Percentiles rank a stretch among this genome's conserved stretches.
Conservation (phyloP, 2,797 vertebrate genomes). For the Meriones psammophilus region DNA sequence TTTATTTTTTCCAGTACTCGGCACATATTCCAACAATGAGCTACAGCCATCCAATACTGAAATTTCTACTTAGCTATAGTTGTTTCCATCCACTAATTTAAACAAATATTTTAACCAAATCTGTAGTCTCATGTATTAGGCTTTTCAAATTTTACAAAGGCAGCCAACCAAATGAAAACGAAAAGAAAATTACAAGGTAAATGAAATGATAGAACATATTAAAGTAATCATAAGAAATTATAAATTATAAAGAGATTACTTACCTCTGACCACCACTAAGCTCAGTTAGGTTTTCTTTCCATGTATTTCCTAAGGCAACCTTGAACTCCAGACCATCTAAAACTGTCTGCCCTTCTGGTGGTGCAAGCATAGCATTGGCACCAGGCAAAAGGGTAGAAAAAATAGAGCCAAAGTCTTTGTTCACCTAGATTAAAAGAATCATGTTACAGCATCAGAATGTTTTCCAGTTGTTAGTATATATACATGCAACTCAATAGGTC, state of each 20-base stretch:
- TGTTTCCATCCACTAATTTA: background rate
- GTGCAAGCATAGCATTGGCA: conserved; percentile 93
- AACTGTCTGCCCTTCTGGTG: conserved; percentile 89
- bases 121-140: background rate
- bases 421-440: conserved; percentile 91
- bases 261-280: conserved; percentile 99
- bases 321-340: conserved; percentile 96
- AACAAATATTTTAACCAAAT: conserved; percentile 19
- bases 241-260: conserved; percentile 69
- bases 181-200: conserved; percentile 18
- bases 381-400: conserved; percentile 97
- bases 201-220: background rate
- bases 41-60: background rate
- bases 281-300: conserved; percentile 98
- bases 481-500: conserved; percentile 1
- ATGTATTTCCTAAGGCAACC: conserved; percentile 96
- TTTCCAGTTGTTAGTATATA: background rate
- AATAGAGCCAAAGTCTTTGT: conserved; percentile 97
- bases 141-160: conserved; percentile 41
- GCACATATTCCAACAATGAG: background rate
- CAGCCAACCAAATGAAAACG: conserved; percentile 49
- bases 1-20: background rate
- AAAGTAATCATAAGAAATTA: background rate
- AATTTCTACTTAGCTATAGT: background rate
- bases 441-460: conserved; percentile 22